Evolutionary conservation across 92 coral and sea anemone genomes (phyloP).

Genomic region (Parazoanthus swiftii): DNA sequence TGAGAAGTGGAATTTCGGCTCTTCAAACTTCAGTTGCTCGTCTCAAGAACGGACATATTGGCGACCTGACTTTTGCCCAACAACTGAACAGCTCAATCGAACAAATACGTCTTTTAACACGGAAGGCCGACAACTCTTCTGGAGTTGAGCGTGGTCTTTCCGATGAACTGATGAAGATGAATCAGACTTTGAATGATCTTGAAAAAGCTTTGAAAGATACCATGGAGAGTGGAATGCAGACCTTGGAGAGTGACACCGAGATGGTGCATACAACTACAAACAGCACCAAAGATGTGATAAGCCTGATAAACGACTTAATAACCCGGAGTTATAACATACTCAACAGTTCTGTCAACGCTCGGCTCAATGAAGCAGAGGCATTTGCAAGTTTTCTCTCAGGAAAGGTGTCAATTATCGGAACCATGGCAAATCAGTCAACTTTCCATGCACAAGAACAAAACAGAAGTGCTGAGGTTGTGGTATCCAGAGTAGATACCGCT

Average conservation of each 20-base stretch:
- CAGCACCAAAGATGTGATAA: slow-evolving; percentile 56
- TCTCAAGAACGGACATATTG: slow-evolving; percentile 70
- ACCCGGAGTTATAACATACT: slow-evolving; percentile 45
- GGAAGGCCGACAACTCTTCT: slow-evolving; percentile 66
- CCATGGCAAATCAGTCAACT: slow-evolving; percentile 50
- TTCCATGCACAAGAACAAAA: slow-evolving; percentile 56
- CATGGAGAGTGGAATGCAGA: slow-evolving; percentile 57
- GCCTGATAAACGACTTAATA: slow-evolving; percentile 47
- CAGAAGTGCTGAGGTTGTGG: slow-evolving; percentile 53
- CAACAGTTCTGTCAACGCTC: slow-evolving; percentile 50
- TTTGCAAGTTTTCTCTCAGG: slow-evolving; percentile 40
- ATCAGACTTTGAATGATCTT: slow-evolving; percentile 62
- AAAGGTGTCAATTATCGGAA: slow-evolving; percentile 54
- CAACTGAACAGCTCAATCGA: slow-evolving; percentile 50
- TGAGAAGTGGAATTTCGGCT: slow-evolving; percentile 49
- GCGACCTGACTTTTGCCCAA: slow-evolving; percentile 71
- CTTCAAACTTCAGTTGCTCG: slow-evolving; percentile 56
- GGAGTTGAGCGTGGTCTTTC: slow-evolving; percentile 62
- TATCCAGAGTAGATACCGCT: slow-evolving; percentile 45
- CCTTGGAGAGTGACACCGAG: slow-evolving; percentile 47
- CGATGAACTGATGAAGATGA: slow-evolving; percentile 57
- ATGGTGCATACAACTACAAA: slow-evolving; percentile 34
- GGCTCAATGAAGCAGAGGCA: slow-evolving; percentile 49
- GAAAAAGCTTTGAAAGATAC: slow-evolving; percentile 51
- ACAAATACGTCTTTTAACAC: slow-evolving; percentile 47